phyloP scores from a whole-genome alignment of 2,888 invertebrate species.

The Ecliptopera silaceata region DNA sequence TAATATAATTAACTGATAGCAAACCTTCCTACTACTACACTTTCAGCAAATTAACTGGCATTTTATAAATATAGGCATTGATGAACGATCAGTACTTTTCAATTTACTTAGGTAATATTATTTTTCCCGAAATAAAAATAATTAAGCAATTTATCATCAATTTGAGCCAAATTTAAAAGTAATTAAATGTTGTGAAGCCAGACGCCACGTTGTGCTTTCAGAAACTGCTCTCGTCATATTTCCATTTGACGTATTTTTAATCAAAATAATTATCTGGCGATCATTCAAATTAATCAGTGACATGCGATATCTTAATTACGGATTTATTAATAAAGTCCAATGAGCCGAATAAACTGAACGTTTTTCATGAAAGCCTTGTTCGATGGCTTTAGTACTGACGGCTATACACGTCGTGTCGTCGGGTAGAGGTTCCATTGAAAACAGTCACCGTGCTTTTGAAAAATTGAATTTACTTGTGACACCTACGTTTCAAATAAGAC shows the following conservation, averaged over 20 bases:
- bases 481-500: too few species aligned
- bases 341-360: slow-evolving; percentile 66
- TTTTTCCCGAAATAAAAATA: too few species aligned
- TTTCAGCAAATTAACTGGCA: too few species aligned
- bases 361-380: slow-evolving; percentile 62
- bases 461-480: too few species aligned
- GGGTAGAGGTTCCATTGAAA: background rate
- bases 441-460: too few species aligned
- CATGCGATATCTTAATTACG: slow-evolving; percentile 77
- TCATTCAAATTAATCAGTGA: slow-evolving; percentile 72
- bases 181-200: slow-evolving; percentile 17
- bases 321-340: slow-evolving; percentile 70
- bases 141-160: background rate
- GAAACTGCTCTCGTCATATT: slow-evolving; percentile 29
- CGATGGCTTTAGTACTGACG: slow-evolving; percentile 33
- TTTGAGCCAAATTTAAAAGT: slow-evolving; percentile 1
- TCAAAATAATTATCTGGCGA: slow-evolving; percentile 62
- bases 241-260: slow-evolving; percentile 67
- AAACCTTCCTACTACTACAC: too few species aligned
- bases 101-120: too few species aligned
- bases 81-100: too few species aligned
- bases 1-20: too few species aligned
- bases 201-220: slow-evolving; percentile 16
- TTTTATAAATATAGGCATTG: too few species aligned
- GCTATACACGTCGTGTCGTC: slow-evolving; percentile 21